A percentile compares a stretch with the other conserved stretches of the same genome.
phyloP scores from a whole-genome alignment of 2,113 vertebrate species.

The rat (Rattus norvegicus) region GRCr8 NC_086034.1:53929001-53929500 shows the following conservation, averaged over 20 bases:
- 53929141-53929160: not conserved
- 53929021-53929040: not conserved
- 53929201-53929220: not conserved
- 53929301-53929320: not conserved
- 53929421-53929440: not conserved
- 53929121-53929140: constrained; percentile 10
- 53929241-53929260: not conserved
- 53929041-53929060: not conserved
- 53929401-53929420: not conserved
- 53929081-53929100: not conserved
- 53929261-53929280: not conserved
- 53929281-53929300: not conserved
- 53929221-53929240: not conserved
- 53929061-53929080: not conserved
- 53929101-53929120: not conserved
- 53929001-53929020: not conserved
- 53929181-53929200: not conserved
- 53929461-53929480: not conserved
- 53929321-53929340: not conserved
- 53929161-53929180: not conserved
- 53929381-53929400: not conserved
- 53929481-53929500: not conserved
- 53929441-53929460: not conserved
- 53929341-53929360: not conserved
- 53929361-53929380: not conserved